These are phyloP conservation scores for Melangyna quadrimaculata DNA, from an alignment of 2,888 invertebrate genomes.

Conservation along the genomic window DNA sequence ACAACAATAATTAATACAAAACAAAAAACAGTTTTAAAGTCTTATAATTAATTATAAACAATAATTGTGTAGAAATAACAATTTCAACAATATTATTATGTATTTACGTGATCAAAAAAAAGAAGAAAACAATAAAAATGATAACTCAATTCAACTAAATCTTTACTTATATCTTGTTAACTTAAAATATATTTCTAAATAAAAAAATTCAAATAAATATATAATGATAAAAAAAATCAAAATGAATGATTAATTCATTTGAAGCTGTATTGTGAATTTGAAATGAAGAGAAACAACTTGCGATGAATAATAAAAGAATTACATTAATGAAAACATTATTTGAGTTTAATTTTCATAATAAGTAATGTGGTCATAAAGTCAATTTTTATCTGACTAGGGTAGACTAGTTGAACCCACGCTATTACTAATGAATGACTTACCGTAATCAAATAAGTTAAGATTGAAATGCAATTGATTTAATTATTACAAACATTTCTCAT, in stretches of 20 bases:
- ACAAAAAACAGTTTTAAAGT: conserved; percentile 10
- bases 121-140: conserved; percentile 35
- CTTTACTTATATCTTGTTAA: conserved; percentile 68
- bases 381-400: too few species aligned
- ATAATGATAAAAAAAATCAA: conserved; percentile 27
- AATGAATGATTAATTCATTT: conserved; percentile 4
- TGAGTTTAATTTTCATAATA: background rate
- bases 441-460: too few species aligned
- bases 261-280: conserved; percentile 29
- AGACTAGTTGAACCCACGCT: too few species aligned
- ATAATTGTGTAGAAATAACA: conserved; percentile 51
- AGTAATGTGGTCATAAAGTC: background rate
- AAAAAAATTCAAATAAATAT: conserved; percentile 10
- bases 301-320: conserved; percentile 51
- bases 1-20: conserved; percentile 45
- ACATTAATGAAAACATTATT: conserved; percentile 29
- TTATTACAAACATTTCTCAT: too few species aligned
- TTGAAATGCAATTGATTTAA: too few species aligned
- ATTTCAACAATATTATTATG: conserved; percentile 58
- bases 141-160: conserved; percentile 59
- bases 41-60: conserved; percentile 7
- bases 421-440: too few species aligned
- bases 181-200: conserved; percentile 54
- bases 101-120: conserved; percentile 55
- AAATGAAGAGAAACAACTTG: conserved; percentile 25